Evolutionary conservation across 2,797 vertebrate genomes (phyloP).

Genomic region (Acanthurus lineatus): DNA sequence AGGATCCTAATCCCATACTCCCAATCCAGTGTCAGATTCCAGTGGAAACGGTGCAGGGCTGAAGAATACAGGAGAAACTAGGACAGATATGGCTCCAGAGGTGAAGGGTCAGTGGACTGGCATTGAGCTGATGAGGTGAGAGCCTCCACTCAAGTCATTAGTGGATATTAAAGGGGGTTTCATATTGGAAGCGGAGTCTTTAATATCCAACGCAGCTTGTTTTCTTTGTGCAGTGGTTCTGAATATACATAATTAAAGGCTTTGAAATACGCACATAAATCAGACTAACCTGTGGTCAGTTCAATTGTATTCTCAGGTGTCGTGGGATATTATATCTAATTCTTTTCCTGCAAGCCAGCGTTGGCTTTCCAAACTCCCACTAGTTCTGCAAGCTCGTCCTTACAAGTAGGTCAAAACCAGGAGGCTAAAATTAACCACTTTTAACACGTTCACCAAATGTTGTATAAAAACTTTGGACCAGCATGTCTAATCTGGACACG

Average conservation of each 20-base stretch:
- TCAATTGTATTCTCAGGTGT: constrained; percentile 45
- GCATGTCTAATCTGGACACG: constrained; percentile 4
- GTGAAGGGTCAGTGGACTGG: constrained; percentile 65
- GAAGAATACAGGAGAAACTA: constrained; percentile 67
- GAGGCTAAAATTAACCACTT: constrained; percentile 44
- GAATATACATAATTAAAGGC: constrained; percentile 4
- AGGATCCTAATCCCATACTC: constrained; percentile 78
- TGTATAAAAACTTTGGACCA: not conserved
- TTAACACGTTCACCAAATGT: constrained; percentile 2
- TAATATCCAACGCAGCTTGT: not conserved
- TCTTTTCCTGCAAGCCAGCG: constrained; percentile 10
- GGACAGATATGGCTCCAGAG: constrained; percentile 72
- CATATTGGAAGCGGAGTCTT: constrained; percentile 10
- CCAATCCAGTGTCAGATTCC: constrained; percentile 81
- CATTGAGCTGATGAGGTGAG: constrained; percentile 47
- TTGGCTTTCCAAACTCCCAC: constrained; percentile 37
- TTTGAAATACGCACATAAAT: constrained; percentile 16
- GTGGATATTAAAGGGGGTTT: constrained; percentile 15
- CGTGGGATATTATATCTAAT: constrained; percentile 34
- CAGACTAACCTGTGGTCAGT: constrained; percentile 5
- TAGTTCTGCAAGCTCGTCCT: constrained; percentile 19
- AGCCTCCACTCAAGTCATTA: constrained; percentile 29
- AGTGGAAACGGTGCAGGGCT: constrained; percentile 49
- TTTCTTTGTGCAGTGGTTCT: not conserved
- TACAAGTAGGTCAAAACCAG: constrained; percentile 59